Base-by-base conservation (phyloP, 1,140 invertebrate genomes). In the Mizuhopecten yessoensis region DNA sequence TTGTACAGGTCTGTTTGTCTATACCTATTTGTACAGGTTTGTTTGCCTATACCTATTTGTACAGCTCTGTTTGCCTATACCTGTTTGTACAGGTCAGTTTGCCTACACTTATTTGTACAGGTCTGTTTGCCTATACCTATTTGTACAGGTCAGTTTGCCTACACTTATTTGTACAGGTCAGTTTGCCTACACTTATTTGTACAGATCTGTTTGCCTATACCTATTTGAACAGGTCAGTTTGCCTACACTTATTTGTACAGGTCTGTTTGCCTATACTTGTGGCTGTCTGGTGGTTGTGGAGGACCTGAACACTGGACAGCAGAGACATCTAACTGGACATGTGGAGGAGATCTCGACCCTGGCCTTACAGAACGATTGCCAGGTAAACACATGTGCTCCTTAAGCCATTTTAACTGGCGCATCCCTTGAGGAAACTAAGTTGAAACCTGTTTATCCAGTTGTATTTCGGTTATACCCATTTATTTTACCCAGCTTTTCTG, bases 281-380 rank as follows among this genome's bases (percentile, higher is more conserved):
- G 96, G 96, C 33, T 95, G 95, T 92, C 92, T 95, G 20, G 88
- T 96, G 39, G 94, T 96, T 34, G 92, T 96, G n/a, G 96, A 96
- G 92, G 95, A 96, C 89, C 93, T 96, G 9, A 95, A 93, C 75
- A 94, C 94, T 42, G 95, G 95, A 29, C 33, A 94, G 33, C 96
- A 96, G 92, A 95, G 94, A 87, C 94, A 95, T 91, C 91, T 96
- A 5, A 92, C 91, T 42, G 96, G 96, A 86, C 96, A 96, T 92
- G 91, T 92, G 86, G 96, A 96, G 91, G 96, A 96, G 92, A 94
- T 96, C 15, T 96, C 96, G 0, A 95, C 94, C 29, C 10, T 96
- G 36, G 94, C 96, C 34, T 91, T 96, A 89, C 96, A 96, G 90
- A 94, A 95, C 94, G 96, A 96, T 90, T 94, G 94, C 91, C 94